Base-by-base conservation (phyloP, 1,140 invertebrate genomes). In the Scaptomyza graminum region DNA sequence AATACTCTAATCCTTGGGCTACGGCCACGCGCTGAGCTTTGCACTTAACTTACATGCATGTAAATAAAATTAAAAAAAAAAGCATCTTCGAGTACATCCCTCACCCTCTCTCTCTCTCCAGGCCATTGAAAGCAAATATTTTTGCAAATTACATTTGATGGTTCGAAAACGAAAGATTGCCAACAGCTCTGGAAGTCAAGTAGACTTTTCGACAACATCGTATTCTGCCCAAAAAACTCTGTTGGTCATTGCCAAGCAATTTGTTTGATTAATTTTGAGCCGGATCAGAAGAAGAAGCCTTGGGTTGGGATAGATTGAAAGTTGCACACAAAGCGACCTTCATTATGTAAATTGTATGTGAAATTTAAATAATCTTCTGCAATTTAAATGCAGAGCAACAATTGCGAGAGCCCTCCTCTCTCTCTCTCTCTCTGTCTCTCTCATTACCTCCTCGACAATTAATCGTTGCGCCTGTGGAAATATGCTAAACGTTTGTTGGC, bases 281-380 rank as follows among this genome's bases (percentile, higher is more conserved):
- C n/a, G n/a, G n/a, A n/a, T n/a, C n/a, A 72, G 67, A 50, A 56
- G 54, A 9, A 28, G 22, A 0, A 13, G 22, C 37, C n/a, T 3
- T 25, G 47, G 34, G 4, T 3, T 25, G 41, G 6, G 16, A 44
- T 18, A 39, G 9, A 3, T 37, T 37, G 34, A 9, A 18, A 34
- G 54, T 25, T 44, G 37, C 18, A 22, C 34, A 37, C n/a, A 52
- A 70, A 49, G 28, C 5, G 57, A 88, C 84, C 83, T 88, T 88
- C 83, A 88, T 88, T 88, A 88, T 88, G 83, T 79, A 89, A 88
- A 88, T 88, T 88, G 83, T 88, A 83, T 83, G 73, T 62, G 83
- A 88, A 88, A 79, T 88, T 88, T 88, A 88, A 88, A 88, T 88
- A 88, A 88, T 88, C 83, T 83, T 88, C 83, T 89, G 72, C 79